These are phyloP conservation scores for Dendroctonus valens DNA, from an alignment of 1,140 invertebrate genomes.

Conservation along the genomic window DNA sequence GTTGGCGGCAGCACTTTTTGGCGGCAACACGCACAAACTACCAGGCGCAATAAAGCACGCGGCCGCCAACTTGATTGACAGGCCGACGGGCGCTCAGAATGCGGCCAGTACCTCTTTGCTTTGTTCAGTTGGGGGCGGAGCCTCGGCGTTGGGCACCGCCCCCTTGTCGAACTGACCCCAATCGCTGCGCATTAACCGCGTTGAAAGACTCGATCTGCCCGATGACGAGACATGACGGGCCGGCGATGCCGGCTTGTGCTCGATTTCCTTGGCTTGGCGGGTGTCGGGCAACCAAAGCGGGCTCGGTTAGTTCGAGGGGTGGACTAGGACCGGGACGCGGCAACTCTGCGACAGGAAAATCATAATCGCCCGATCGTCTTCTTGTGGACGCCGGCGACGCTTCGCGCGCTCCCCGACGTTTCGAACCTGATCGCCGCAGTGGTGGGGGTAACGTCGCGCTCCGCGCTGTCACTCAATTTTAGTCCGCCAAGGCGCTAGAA, in stretches of 20 bases:
- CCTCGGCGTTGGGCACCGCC: slow-evolving; percentile 35
- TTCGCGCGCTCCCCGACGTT: slow-evolving; percentile 38
- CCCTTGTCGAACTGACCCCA: slow-evolving; percentile 51
- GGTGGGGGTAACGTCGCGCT: slow-evolving; percentile 47
- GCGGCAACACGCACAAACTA: slow-evolving; percentile 24
- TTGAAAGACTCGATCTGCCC: slow-evolving; percentile 45
- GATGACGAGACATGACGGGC: slow-evolving; percentile 51
- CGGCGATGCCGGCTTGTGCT: slow-evolving; percentile 29
- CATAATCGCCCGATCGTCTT: background rate
- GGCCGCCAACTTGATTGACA: slow-evolving; percentile 33
- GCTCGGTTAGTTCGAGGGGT: too few relatives aligned
- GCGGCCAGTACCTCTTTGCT: slow-evolving; percentile 30
- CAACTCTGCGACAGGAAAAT: background rate
- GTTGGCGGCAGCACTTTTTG: slow-evolving; percentile 21
- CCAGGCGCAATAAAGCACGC: slow-evolving; percentile 37
- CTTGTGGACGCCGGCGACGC: slow-evolving; percentile 42
- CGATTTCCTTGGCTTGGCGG: too few relatives aligned
- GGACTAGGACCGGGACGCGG: background rate
- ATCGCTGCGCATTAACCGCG: slow-evolving; percentile 46
- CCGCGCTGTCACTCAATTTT: slow-evolving; percentile 49
- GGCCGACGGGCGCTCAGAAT: slow-evolving; percentile 32
- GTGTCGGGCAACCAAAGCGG: too few relatives aligned
- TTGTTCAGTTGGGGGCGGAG: slow-evolving; percentile 36
- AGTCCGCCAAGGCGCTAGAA: slow-evolving; percentile 48
- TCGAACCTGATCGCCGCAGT: slow-evolving; percentile 39